A percentile compares a stretch with the other conserved stretches of the same genome.
phyloP scores from a whole-genome alignment of 1,140 invertebrate genomes.

The Dinoponera quadriceps region DNA sequence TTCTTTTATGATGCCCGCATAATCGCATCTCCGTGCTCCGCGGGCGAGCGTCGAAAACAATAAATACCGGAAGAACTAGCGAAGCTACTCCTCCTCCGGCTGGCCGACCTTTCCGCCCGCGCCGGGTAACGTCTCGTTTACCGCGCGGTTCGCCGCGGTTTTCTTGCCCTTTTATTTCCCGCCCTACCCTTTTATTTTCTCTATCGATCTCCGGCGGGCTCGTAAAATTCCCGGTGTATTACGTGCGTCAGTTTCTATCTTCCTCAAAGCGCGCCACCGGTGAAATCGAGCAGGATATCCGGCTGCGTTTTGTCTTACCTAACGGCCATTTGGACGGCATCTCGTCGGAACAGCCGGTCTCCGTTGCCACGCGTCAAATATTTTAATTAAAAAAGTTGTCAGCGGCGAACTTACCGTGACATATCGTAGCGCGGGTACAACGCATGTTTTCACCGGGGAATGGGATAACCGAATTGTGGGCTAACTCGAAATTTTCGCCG shows the following conservation, averaged over 20 bases:
- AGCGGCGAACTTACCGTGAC: background rate
- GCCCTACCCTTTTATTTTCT: conserved; percentile 43
- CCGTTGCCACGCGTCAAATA: background rate
- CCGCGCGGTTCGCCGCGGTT: conserved; percentile 19
- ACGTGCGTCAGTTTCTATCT: conserved; percentile 22
- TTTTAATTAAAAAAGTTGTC: conserved; percentile 46
- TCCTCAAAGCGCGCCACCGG: conserved; percentile 35
- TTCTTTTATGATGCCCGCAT: conserved; percentile 42
- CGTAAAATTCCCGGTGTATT: conserved; percentile 49
- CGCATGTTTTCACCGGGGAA: background rate
- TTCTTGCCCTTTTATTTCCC: conserved; percentile 53
- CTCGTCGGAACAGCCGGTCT: background rate
- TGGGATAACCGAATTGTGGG: background rate
- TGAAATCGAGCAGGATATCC: conserved; percentile 38
- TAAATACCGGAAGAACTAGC: conserved; percentile 28
- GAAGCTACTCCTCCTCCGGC: conserved; percentile 25
- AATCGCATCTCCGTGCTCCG: conserved; percentile 26
- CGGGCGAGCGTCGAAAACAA: conserved; percentile 36
- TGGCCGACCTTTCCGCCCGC: background rate
- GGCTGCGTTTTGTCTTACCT: conserved; percentile 31
- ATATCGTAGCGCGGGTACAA: background rate
- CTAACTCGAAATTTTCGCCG: background rate
- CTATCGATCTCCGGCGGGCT: conserved; percentile 39
- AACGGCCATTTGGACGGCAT: background rate
- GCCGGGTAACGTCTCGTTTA: conserved; percentile 46